Evolutionary conservation across 2,113 vertebrate genomes (phyloP).

Genomic region (Arizona elegans): DNA sequence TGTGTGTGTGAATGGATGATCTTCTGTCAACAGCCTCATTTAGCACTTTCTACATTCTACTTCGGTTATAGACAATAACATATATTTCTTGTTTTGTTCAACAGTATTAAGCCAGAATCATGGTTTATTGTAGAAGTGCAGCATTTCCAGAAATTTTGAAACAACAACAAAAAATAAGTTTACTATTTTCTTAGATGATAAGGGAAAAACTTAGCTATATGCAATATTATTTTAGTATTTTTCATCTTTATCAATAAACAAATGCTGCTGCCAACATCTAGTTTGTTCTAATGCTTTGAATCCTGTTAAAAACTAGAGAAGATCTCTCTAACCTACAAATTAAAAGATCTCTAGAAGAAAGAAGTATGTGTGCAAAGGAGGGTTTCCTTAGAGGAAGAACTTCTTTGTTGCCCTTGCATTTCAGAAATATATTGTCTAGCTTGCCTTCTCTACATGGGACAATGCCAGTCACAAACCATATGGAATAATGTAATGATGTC

Average conservation of each 20-base stretch:
- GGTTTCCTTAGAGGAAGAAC: background rate
- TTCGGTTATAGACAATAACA: background rate
- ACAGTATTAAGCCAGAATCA: background rate
- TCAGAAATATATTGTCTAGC: background rate
- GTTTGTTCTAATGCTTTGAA: background rate
- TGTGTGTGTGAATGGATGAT: no score
- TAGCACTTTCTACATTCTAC: background rate
- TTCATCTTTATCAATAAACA: background rate
- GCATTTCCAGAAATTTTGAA: background rate
- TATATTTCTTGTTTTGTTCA: background rate
- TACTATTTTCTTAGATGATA: background rate
- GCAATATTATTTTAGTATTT: background rate
- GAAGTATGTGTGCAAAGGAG: background rate
- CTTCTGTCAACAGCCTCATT: background rate
- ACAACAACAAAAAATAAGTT: background rate
- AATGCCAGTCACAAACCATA: background rate
- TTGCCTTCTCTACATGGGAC: background rate
- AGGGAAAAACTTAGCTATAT: background rate
- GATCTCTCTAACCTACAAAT: background rate
- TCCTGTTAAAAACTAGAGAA: background rate
- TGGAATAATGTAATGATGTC: background rate
- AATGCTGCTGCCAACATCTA: background rate
- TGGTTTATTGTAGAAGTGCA: background rate
- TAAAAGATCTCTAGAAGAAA: background rate
- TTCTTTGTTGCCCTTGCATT: background rate